These are phyloP conservation scores for Brenthis daphne DNA, from an alignment of 2,888 invertebrate species.

Conservation along the genomic window DNA sequence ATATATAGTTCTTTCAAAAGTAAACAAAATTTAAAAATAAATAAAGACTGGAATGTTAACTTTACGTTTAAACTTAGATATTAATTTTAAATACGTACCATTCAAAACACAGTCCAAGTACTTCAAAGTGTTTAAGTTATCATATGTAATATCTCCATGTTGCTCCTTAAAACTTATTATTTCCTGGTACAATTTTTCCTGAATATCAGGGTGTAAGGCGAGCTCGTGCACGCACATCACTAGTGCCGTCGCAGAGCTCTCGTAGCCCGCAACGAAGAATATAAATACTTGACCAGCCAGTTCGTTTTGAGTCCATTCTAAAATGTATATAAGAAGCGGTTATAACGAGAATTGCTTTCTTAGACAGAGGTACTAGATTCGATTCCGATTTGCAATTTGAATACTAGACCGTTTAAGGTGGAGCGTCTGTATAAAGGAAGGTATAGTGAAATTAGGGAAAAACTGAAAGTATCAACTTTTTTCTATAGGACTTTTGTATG, in stretches of 20 bases:
- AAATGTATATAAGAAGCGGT: constrained; percentile 26
- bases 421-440: too few relatives aligned
- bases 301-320: constrained; percentile 69
- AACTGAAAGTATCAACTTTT: too few relatives aligned
- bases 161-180: constrained; percentile 50
- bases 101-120: constrained; percentile 66
- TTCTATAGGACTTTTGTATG: too few relatives aligned
- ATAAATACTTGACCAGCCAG: constrained; percentile 70
- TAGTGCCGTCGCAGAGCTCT: constrained; percentile 64
- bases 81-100: constrained; percentile 46
- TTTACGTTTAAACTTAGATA: too few relatives aligned
- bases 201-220: constrained; percentile 64
- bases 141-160: constrained; percentile 50
- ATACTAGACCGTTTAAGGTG: too few relatives aligned
- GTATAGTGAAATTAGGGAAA: too few relatives aligned
- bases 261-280: constrained; percentile 76
- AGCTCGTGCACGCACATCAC: constrained; percentile 67
- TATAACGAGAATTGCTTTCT: too few relatives aligned
- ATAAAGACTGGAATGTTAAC: too few relatives aligned
- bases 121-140: constrained; percentile 56
- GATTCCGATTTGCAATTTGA: too few relatives aligned
- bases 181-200: constrained; percentile 68
- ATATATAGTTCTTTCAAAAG: background rate
- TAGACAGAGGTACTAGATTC: too few relatives aligned
- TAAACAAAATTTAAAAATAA: too few relatives aligned